These are phyloP conservation scores for Hydrotaea diabolus DNA, from an alignment of 2,888 invertebrate species.

Conservation along the genomic window DNA sequence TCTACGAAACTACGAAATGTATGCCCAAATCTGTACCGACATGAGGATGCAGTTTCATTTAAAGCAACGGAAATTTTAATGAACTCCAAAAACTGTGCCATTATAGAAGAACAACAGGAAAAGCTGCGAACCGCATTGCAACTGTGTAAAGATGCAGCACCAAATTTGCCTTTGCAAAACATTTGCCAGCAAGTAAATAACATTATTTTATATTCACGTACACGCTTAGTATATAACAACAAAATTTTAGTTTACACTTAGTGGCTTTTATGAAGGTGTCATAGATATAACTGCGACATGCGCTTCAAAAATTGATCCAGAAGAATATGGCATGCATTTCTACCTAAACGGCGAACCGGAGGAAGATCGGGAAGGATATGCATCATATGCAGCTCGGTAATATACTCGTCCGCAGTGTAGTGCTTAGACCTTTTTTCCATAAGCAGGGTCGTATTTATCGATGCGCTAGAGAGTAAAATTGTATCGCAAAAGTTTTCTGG, in stretches of 20 bases:
- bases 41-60: slow-evolving; percentile 97
- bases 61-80: slow-evolving; percentile 96
- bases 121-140: slow-evolving; percentile 89
- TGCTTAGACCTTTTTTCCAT: too few relatives aligned
- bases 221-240: not conserved
- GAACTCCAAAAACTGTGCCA: slow-evolving; percentile 88
- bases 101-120: slow-evolving; percentile 88
- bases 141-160: slow-evolving; percentile 93
- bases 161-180: slow-evolving; percentile 90
- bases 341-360: slow-evolving; percentile 91
- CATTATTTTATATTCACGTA: too few relatives aligned
- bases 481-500: too few relatives aligned
- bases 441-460: too few relatives aligned
- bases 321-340: slow-evolving; percentile 92
- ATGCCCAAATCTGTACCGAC: slow-evolving; percentile 95
- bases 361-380: slow-evolving; percentile 91
- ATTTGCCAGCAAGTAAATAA: slow-evolving; percentile 87
- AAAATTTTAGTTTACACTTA: slow-evolving; percentile 83
- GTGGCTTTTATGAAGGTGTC: slow-evolving; percentile 92
- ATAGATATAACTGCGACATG: slow-evolving; percentile 93
- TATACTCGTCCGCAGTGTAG: too few relatives aligned
- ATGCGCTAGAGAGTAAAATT: too few relatives aligned
- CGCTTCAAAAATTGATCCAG: slow-evolving; percentile 93
- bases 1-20: slow-evolving; percentile 92
- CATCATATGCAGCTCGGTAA: slow-evolving; percentile 85